Percentiles rank a stretch among this genome's conserved stretches.
These are phyloP conservation scores for Panthera leo DNA, from an alignment of 2,113 vertebrate species.

Conservation along the genomic window DNA sequence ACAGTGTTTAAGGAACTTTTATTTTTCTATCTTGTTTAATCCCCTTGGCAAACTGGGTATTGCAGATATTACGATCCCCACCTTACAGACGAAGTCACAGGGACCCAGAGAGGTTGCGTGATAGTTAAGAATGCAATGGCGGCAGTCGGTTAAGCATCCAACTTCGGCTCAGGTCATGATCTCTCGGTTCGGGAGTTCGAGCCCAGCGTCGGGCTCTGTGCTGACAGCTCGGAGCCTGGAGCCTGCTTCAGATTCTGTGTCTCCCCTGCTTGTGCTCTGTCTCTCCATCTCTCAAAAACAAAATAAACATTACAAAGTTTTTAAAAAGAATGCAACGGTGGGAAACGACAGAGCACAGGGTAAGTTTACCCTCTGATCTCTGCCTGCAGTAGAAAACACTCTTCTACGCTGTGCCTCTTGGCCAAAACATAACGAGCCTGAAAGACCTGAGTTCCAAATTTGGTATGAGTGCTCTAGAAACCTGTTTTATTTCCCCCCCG, in stretches of 20 bases:
- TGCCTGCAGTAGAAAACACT: accelerated
- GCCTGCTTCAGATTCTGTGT: too few relatives aligned
- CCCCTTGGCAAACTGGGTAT: neutral
- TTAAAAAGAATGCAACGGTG: neutral
- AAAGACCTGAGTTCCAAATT: neutral
- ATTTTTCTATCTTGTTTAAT: neutral
- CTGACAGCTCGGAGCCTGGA: too few relatives aligned
- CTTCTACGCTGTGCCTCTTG: accelerated
- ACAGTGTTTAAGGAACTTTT: neutral
- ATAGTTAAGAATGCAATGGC: too few relatives aligned
- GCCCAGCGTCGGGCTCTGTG: too few relatives aligned
- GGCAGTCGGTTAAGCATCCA: too few relatives aligned
- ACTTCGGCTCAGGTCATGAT: too few relatives aligned
- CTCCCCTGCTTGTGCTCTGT: too few relatives aligned
- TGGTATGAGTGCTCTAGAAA: neutral
- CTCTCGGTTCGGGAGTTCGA: too few relatives aligned
- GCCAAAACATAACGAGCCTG: neutral
- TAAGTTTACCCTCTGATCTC: neutral
- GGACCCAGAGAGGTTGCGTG: neutral
- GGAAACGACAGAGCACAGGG: accelerated
- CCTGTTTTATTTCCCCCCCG: neutral
- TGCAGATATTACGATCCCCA: neutral
- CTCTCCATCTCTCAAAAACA: too few relatives aligned
- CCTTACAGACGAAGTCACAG: neutral
- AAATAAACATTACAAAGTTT: too few relatives aligned